Evolutionary conservation across 2,113 vertebrate species (phyloP), one percentile per base, ranked within the genome.

Genomic region (Trichechus manatus): DNA sequence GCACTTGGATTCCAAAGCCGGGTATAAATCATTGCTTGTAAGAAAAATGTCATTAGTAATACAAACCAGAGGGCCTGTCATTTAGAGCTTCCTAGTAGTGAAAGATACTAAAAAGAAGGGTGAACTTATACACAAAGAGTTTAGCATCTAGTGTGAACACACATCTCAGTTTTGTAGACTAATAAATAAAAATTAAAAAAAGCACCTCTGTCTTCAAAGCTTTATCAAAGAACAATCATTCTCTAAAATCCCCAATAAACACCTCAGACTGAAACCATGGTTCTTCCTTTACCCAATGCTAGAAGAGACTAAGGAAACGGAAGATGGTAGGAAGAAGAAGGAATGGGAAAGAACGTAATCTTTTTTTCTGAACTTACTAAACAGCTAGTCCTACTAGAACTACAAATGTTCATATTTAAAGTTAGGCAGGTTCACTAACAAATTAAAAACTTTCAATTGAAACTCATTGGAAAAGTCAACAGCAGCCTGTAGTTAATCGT

Each of bases 211-310:
- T 93, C 33, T 97, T 96, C 92, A 94, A 87, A 85, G 14, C 79
- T 95, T 63, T 79, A 92, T 98, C 42, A 81, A 94, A 96, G 94
- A 93, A 22, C 11, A 68, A 17, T 90, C 87, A 79, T 89, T 79
- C 33, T 47, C 92, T 19, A 10, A 88, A 93, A 96, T 95, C 39
- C 23, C 39, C 63, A 42, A 93, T 83, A 96, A 97, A 96, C 22
- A 50, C 79, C 47, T 81, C 8, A 68, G 63, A 29, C n/a, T 64
- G 27, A 95, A 91, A 44, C 22, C 63, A 33, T 9, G 23, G 95
- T 44, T 79, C n/a, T 91, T 91, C 83, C 75, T 63, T 44, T 86
- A 75, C 22, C 42, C 42, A 79, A 0, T 1, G 13, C 50, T 68
- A 72, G 47, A 63, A 64, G 8, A 82, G 29, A 81, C 11, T n/a